phyloP scores from a whole-genome alignment of 2,888 invertebrate genomes.

The Eupithecia insigniata region DNA sequence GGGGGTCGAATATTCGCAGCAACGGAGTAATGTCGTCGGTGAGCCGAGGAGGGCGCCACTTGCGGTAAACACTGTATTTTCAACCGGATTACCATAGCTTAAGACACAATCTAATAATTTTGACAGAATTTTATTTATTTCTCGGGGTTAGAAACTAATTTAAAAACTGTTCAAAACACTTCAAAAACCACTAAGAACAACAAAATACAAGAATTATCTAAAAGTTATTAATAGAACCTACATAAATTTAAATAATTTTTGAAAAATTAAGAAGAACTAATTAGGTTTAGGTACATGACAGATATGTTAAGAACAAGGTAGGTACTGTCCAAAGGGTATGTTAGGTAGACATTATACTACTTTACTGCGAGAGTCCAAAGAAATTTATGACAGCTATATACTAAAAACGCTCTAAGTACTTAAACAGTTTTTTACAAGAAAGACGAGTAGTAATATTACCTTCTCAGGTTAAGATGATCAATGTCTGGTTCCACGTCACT shows the following conservation, averaged over 20 bases:
- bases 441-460: slow-evolving; percentile 74
- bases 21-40: slow-evolving; percentile 91
- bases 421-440: neutral
- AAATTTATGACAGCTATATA: neutral
- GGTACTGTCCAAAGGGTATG: neutral
- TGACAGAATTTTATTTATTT: slow-evolving; percentile 45
- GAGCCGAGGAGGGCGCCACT: slow-evolving; percentile 93
- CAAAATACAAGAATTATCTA: slow-evolving; percentile 43
- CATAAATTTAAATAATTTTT: slow-evolving; percentile 35
- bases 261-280: slow-evolving; percentile 32
- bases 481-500: slow-evolving; percentile 86
- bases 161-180: slow-evolving; percentile 55
- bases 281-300: neutral
- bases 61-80: slow-evolving; percentile 88
- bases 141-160: slow-evolving; percentile 51
- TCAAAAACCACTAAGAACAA: slow-evolving; percentile 46
- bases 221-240: slow-evolving; percentile 28
- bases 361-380: neutral
- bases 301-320: neutral
- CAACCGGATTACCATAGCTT: slow-evolving; percentile 63
- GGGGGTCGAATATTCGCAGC: slow-evolving; percentile 90
- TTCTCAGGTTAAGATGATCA: slow-evolving; percentile 86
- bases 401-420: neutral
- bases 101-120: slow-evolving; percentile 55
- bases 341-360: neutral